Evolutionary conservation across 2,888 invertebrate genomes (phyloP).

Genomic region (Amphiduros pacificus): DNA sequence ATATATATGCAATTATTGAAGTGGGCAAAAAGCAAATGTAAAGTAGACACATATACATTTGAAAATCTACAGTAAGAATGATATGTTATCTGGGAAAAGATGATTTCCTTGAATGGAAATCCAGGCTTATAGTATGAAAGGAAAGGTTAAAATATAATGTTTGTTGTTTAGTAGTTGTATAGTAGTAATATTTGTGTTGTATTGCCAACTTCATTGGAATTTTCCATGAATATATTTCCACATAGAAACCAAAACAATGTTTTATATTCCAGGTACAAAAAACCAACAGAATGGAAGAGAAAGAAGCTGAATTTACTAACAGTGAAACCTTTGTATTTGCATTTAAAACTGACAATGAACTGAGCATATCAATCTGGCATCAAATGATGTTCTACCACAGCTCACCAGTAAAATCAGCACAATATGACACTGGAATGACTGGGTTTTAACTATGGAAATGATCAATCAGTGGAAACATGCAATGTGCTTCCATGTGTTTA

Average conservation of each 20-base stretch:
- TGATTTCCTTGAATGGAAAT: too few species aligned
- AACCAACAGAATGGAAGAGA: conserved; percentile 48
- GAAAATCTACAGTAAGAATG: too few species aligned
- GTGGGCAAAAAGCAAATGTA: not conserved
- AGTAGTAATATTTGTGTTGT: not conserved
- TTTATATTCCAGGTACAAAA: conserved; percentile 49
- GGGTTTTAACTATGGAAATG: too few species aligned
- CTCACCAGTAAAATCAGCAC: too few species aligned
- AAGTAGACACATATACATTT: not conserved
- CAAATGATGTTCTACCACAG: too few species aligned
- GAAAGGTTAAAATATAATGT: not conserved
- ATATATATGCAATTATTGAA: too few species aligned
- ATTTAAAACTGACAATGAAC: conserved; percentile 21
- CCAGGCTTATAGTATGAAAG: not conserved
- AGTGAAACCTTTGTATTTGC: conserved; percentile 26
- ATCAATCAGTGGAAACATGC: too few species aligned
- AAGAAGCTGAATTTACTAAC: conserved; percentile 42
- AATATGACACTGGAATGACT: too few species aligned
- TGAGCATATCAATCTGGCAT: too few species aligned
- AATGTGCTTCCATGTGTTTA: too few species aligned
- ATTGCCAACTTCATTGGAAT: not conserved
- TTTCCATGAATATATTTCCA: not conserved
- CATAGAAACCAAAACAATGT: too few species aligned
- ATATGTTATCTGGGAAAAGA: too few species aligned
- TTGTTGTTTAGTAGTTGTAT: not conserved